Percentiles rank a stretch among this genome's conserved stretches.
These are phyloP conservation scores for Mandrillus leucophaeus DNA, from an alignment of 2,113 vertebrate genomes.

Conservation along the genomic window DNA sequence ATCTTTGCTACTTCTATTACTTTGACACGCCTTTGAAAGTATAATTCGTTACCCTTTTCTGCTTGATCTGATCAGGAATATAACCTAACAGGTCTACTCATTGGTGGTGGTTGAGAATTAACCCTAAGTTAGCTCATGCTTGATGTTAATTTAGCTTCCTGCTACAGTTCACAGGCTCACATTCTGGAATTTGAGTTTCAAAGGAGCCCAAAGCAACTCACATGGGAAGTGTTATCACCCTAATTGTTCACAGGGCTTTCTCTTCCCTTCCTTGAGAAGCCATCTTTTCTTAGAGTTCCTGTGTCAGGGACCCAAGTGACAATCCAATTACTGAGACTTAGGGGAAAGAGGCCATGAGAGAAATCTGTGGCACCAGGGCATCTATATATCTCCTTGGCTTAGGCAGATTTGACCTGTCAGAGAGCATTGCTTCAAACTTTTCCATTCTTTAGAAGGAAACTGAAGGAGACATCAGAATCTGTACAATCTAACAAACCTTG, in stretches of 20 bases:
- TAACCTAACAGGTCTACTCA: background rate
- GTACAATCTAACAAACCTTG: background rate
- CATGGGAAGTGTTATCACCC: background rate
- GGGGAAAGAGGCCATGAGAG: slow-evolving; percentile 45
- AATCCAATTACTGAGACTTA: slow-evolving; percentile 21
- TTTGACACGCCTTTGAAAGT: slow-evolving; percentile 14
- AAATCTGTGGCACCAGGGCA: slow-evolving; percentile 10
- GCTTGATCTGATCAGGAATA: background rate
- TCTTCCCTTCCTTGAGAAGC: background rate
- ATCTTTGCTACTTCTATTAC: background rate
- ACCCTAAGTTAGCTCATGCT: background rate
- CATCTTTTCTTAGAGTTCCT: background rate
- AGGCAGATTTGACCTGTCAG: slow-evolving; percentile 49
- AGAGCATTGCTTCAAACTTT: slow-evolving; percentile 31
- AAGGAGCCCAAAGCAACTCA: background rate
- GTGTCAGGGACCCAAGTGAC: background rate
- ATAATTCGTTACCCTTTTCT: background rate
- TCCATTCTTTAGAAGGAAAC: slow-evolving; percentile 34
- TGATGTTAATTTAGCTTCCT: background rate
- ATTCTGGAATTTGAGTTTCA: background rate
- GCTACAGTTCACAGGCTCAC: background rate
- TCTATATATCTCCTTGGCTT: slow-evolving; percentile 45
- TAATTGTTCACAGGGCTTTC: background rate
- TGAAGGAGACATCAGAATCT: slow-evolving; percentile 45
- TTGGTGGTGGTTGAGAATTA: background rate